A percentile compares a stretch with the other conserved stretches of the same genome.
Evolutionary conservation across 2,888 invertebrate genomes (phyloP).

Genomic region (Callyntrura guangdongensis): DNA sequence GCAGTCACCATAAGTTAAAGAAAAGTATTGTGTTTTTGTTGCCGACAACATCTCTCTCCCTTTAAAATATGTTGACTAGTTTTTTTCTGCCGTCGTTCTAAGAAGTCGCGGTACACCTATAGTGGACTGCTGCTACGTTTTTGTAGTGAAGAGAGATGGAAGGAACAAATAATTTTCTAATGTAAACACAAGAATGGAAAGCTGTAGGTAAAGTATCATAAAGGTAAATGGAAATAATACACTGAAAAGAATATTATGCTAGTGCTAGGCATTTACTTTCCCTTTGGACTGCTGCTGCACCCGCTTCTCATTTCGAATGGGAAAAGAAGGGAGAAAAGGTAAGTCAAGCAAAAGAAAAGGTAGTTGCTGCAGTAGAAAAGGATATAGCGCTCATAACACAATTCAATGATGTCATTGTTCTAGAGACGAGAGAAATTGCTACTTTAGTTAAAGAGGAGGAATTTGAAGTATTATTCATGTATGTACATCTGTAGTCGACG

Average conservation of each 20-base stretch:
- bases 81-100: background rate
- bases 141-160: background rate
- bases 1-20: background rate
- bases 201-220: constrained; percentile 11
- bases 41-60: constrained; percentile 53
- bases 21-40: constrained; percentile 44
- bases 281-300: constrained; percentile 40
- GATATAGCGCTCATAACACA: background rate
- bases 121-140: background rate
- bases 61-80: constrained; percentile 61
- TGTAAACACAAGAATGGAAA: constrained; percentile 47
- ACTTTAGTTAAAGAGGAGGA: constrained; percentile 44
- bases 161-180: constrained; percentile 32
- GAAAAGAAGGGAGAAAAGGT: constrained; percentile 46
- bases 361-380: background rate
- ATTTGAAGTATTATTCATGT: background rate
- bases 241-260: constrained; percentile 63
- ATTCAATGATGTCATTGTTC: constrained; percentile 41
- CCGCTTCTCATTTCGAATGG: constrained; percentile 60
- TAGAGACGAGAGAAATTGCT: constrained; percentile 49
- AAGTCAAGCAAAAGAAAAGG: constrained; percentile 54
- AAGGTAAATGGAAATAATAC: constrained; percentile 57
- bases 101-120: background rate
- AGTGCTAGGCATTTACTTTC: constrained; percentile 64
- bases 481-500: constrained; percentile 49